Conservation (phyloP, 2,888 invertebrate species). For the Tiliacea citrago region DNA sequence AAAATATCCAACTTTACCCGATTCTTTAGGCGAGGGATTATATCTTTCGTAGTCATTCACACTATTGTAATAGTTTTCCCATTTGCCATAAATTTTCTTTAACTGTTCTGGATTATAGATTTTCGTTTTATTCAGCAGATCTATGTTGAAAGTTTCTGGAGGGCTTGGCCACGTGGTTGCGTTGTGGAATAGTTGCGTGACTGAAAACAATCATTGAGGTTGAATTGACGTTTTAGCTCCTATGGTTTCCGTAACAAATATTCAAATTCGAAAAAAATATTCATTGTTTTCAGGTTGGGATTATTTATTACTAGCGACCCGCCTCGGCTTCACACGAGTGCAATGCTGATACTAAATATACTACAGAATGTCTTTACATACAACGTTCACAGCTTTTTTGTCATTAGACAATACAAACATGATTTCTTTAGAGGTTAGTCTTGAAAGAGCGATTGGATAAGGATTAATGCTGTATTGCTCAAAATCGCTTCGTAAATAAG, state of each 20-base stretch:
- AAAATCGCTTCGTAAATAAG: too few species aligned
- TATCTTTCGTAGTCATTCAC: conserved; percentile 56
- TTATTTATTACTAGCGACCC: too few species aligned
- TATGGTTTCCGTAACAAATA: not conserved
- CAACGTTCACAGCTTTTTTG: too few species aligned
- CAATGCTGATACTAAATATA: too few species aligned
- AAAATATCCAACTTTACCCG: conserved; percentile 66
- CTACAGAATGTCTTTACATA: too few species aligned
- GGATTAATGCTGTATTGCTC: too few species aligned
- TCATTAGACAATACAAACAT: too few species aligned
- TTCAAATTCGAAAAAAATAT: too few species aligned
- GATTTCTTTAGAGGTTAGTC: too few species aligned
- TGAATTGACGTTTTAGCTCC: too few species aligned
- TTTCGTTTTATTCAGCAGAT: conserved; percentile 47
- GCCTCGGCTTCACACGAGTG: too few species aligned
- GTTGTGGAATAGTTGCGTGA: conserved; percentile 50
- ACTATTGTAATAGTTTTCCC: conserved; percentile 55
- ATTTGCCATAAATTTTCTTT: conserved; percentile 53
- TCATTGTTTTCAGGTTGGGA: not conserved
- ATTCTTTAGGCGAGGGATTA: conserved; percentile 68
- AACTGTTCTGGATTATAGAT: conserved; percentile 29
- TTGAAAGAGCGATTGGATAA: too few species aligned
- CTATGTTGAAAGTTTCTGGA: conserved; percentile 33
- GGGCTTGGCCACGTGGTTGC: conserved; percentile 34
- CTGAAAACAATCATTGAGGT: conserved; percentile 25